phyloP scores from a whole-genome alignment of 2,113 vertebrate species.

The Polyodon spathula region DNA sequence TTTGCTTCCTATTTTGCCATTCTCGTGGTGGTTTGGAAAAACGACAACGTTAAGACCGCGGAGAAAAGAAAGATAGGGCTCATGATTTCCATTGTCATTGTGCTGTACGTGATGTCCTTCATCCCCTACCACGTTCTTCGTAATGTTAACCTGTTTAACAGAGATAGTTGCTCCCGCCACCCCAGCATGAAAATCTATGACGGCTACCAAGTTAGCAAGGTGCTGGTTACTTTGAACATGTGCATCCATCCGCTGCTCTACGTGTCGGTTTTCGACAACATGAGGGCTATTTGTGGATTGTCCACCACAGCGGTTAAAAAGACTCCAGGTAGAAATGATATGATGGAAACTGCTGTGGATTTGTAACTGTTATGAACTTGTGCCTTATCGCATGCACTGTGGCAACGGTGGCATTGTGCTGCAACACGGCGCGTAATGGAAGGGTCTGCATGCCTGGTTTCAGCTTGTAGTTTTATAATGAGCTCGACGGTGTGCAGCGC shows the following conservation, averaged over 20 bases:
- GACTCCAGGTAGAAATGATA: no score
- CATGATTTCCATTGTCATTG: constrained; percentile 48
- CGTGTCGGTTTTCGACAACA: constrained; percentile 54
- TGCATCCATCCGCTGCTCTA: constrained; percentile 74
- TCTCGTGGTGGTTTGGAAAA: constrained; percentile 43
- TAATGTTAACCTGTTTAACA: constrained; percentile 32
- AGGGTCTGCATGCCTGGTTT: no score
- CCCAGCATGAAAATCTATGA: constrained; percentile 7
- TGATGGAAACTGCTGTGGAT: no score
- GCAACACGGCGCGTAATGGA: no score
- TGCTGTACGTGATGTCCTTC: constrained; percentile 61
- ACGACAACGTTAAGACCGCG: constrained; percentile 25
- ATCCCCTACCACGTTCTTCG: constrained; percentile 60
- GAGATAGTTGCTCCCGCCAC: accelerated
- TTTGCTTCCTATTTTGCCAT: constrained; percentile 52
- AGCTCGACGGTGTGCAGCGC: no score
- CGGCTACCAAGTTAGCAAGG: constrained; percentile 53
- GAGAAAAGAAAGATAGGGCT: constrained; percentile 57
- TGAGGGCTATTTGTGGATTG: constrained; percentile 34
- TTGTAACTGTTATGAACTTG: no score
- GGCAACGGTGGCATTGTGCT: no score
- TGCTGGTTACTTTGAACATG: constrained; percentile 61
- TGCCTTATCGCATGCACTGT: no score
- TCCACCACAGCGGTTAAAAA: constrained; percentile 22
- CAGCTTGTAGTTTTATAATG: no score